phyloP scores from a whole-genome alignment of 1,140 invertebrate genomes.

The Philaenus spumarius region DNA sequence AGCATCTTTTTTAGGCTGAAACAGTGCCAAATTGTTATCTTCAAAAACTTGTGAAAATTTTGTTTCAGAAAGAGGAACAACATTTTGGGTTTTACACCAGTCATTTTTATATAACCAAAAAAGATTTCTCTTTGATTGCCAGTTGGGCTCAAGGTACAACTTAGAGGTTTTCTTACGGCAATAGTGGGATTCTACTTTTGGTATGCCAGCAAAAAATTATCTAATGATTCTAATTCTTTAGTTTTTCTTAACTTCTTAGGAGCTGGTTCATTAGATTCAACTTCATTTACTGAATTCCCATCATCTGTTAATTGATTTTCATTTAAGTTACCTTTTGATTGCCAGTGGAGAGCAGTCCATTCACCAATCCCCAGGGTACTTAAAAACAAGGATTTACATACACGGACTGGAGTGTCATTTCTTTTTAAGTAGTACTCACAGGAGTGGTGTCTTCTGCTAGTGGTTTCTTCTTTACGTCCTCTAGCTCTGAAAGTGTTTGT shows the following conservation, averaged over 20 bases:
- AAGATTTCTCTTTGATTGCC: constrained; percentile 11
- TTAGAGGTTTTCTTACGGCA: constrained; percentile 9
- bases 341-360: constrained; percentile 9
- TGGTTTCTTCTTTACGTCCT: too few species aligned
- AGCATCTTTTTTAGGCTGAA: constrained; percentile 36
- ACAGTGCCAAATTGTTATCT: constrained; percentile 32
- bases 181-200: constrained; percentile 14
- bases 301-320: background rate
- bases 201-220: constrained; percentile 5
- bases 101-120: constrained; percentile 14
- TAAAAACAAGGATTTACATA: constrained; percentile 16
- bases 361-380: constrained; percentile 9
- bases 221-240: background rate
- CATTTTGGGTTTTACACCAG: constrained; percentile 14
- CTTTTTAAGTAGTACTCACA: constrained; percentile 11
- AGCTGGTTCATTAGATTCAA: background rate
- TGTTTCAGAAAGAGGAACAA: constrained; percentile 7
- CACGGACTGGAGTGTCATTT: background rate
- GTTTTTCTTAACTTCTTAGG: background rate
- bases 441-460: constrained; percentile 11
- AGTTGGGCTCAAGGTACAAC: constrained; percentile 14
- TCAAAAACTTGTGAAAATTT: constrained; percentile 26
- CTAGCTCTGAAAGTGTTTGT: too few species aligned
- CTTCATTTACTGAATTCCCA: background rate
- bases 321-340: background rate